A percentile compares a stretch with the other conserved stretches of the same genome.
phyloP scores from a whole-genome alignment of 1,140 invertebrate genomes.

The Battus philenor region DNA sequence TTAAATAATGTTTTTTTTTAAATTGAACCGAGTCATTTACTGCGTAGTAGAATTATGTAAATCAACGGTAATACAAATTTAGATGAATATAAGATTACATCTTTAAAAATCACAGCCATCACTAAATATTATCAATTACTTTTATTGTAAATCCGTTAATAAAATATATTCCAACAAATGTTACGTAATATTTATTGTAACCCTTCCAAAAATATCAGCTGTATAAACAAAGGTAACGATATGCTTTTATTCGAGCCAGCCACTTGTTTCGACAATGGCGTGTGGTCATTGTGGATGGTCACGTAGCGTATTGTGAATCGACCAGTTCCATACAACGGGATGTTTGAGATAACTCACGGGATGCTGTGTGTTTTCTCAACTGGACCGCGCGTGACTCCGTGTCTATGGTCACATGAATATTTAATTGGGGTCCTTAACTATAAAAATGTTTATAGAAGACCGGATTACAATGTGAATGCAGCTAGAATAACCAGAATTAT shows the following conservation, averaged over 20 bases:
- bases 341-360: conserved; percentile 39
- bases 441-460: conserved; percentile 10
- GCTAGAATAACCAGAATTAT: too few species aligned
- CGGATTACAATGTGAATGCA: too few species aligned
- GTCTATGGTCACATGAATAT: conserved; percentile 34
- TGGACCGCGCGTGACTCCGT: conserved; percentile 47
- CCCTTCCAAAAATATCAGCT: conserved; percentile 11
- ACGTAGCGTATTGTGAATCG: conserved; percentile 29
- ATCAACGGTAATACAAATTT: too few species aligned
- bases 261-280: conserved; percentile 16
- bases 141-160: too few species aligned
- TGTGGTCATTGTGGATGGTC: conserved; percentile 36
- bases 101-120: too few species aligned
- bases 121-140: too few species aligned
- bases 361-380: conserved; percentile 66
- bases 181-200: neutral
- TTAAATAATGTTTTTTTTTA: too few species aligned
- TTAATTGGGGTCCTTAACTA: conserved; percentile 35
- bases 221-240: neutral
- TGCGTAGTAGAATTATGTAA: too few species aligned
- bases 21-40: too few species aligned
- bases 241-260: neutral
- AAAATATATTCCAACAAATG: too few species aligned
- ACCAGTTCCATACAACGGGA: conserved; percentile 26
- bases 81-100: too few species aligned